phyloP scores from a whole-genome alignment of 2,113 vertebrate species.

The Hippocampus barbouri region DNA sequence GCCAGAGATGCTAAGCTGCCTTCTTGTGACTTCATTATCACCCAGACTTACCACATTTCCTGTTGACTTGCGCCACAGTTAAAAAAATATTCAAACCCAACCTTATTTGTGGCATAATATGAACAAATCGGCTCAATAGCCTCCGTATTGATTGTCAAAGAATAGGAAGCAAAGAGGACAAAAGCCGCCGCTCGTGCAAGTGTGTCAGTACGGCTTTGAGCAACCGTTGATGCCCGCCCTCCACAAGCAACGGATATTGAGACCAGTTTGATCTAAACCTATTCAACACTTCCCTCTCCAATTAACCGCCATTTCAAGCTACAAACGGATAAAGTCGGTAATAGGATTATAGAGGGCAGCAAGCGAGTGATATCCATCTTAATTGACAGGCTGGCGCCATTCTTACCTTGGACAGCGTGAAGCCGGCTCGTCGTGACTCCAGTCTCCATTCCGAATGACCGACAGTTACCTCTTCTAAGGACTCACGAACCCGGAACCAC shows the following conservation, averaged over 20 bases:
- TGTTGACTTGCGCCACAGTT: background rate
- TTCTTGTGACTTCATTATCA: background rate
- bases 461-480: constrained; percentile 70
- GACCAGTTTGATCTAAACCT: constrained; percentile 1
- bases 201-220: constrained; percentile 2
- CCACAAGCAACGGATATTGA: background rate
- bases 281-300: background rate
- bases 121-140: background rate
- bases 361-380: constrained; percentile 27
- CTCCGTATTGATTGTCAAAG: background rate
- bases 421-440: background rate
- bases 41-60: background rate
- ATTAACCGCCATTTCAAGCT: constrained; percentile 10
- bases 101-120: background rate
- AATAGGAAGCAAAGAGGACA: constrained; percentile 11
- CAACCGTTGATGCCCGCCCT: constrained; percentile 16
- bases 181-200: constrained; percentile 24
- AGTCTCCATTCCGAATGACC: constrained; percentile 55
- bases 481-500: constrained; percentile 59
- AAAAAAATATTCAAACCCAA: background rate
- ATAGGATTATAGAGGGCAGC: constrained; percentile 20
- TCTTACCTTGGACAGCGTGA: constrained; percentile 55
- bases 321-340: constrained; percentile 25
- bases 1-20: background rate
- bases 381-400: constrained; percentile 2